Conservation (phyloP, 2,888 invertebrate species). For the Dolichopus griseipennis region DNA sequence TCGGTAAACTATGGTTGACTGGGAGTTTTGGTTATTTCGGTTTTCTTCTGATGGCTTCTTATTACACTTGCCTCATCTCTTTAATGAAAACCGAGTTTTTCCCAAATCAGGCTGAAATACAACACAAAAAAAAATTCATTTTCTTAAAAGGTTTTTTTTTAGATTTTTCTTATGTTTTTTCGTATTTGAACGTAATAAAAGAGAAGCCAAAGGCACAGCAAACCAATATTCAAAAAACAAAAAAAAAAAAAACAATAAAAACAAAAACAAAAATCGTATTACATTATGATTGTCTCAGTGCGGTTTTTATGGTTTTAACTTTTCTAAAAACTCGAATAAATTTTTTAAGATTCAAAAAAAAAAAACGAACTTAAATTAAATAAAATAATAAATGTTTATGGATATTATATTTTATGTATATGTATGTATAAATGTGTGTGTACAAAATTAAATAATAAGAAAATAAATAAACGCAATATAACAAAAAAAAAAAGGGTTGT, state of each 20-base stretch:
- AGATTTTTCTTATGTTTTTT: background rate
- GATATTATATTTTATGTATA: no score
- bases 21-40: background rate
- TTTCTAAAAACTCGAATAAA: background rate
- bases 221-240: background rate
- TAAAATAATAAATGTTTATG: no score
- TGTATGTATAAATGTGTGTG: no score
- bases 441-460: no score
- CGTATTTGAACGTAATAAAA: background rate
- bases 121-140: background rate
- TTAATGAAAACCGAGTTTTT: no score
- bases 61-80: background rate
- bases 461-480: no score
- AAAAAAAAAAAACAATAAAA: background rate
- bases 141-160: background rate
- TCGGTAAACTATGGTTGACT: background rate
- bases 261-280: background rate
- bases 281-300: conserved; percentile 6
- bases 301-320: conserved; percentile 5
- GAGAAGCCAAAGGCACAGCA: background rate
- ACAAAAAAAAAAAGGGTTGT: background rate
- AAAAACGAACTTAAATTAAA: no score
- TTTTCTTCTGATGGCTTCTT: background rate
- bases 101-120: no score
- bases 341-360: no score